Evolutionary conservation across 2,797 vertebrate genomes (phyloP), one percentile per base, ranked within the genome.

Genomic region (Mionectes olivaceus): DNA sequence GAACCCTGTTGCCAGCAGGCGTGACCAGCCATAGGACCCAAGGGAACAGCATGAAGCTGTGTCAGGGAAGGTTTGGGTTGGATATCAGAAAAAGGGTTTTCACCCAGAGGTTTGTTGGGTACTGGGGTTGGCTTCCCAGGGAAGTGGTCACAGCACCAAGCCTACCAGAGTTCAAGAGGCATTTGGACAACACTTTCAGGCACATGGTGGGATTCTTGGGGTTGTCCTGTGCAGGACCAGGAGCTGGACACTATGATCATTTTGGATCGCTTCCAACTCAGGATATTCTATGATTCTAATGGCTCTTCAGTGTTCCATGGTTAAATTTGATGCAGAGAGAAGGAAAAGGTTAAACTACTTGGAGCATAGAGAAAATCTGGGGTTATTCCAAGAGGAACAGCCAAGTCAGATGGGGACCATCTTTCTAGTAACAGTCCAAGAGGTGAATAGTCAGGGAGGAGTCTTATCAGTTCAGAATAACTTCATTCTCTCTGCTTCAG

Each of bases 341-440:
- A 82, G 63, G 30, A 79, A 94, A 91, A 33, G 25, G 59, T 92
- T 92, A 83, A 80, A 90, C 56, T 76, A 0, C 52, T 68, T n/a
- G 27, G 59, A 95, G 33, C 27, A 22, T 2, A 53, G 82, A 83
- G 71, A 89, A 87, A 55, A 75, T 46, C 79, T 93, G 93, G 70
- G 63, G 14, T 74, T 93, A 37, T 87, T 93, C 93, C 93, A 95
- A 79, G 77, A 95, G 41, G 70, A 94, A 22, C 76, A 76, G 94
- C 95, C 95, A 95, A 94, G 87, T 91, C 95, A 93, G 91, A 97
- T 91, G 95, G 56, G 80, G 90, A 92, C 87, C 85, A 95, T 94
- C 76, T 89, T 97, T 90, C 70, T 87, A 70, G 69, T 84, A 79
- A 81, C 1, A 0, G 53, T 93, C 94, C 91, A 96, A 95, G 73